A percentile compares a stretch with the other conserved stretches of the same genome.
Conservation (phyloP, 2,888 invertebrate species). For the Idaea dimidiata region DNA sequence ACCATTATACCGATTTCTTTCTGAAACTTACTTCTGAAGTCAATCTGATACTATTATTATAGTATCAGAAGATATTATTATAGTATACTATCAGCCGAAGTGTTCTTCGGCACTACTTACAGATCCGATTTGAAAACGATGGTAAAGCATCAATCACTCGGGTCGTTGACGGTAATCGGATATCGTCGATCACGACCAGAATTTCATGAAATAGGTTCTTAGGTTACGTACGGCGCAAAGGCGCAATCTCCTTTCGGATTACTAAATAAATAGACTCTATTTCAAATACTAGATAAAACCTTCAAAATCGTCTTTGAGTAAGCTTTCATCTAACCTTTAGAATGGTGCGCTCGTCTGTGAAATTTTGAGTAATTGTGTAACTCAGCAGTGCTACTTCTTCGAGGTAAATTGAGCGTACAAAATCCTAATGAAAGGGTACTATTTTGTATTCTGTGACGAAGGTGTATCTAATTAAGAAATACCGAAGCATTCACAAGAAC, state of each 20-base stretch:
- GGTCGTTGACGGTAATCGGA: slow-evolving; percentile 26
- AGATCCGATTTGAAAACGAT: slow-evolving; percentile 23
- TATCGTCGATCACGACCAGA: slow-evolving; percentile 23
- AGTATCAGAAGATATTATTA: too few relatives aligned
- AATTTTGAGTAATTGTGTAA: neutral
- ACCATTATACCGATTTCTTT: too few relatives aligned
- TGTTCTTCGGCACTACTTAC: slow-evolving; percentile 5
- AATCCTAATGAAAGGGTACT: neutral
- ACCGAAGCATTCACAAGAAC: neutral
- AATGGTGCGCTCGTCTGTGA: neutral
- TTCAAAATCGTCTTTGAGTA: neutral
- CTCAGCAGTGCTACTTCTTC: neutral
- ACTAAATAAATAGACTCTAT: neutral
- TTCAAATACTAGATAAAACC: neutral
- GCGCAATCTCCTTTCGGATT: too few relatives aligned
- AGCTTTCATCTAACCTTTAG: neutral
- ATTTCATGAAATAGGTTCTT: slow-evolving; percentile 4
- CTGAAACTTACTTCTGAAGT: too few relatives aligned
- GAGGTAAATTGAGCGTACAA: neutral
- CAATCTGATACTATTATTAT: too few relatives aligned
- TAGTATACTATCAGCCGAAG: too few relatives aligned
- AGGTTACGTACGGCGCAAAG: neutral
- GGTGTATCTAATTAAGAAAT: neutral
- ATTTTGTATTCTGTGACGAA: too few relatives aligned
- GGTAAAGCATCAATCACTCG: slow-evolving; percentile 30